These are phyloP conservation scores for Ormyrus pomaceus DNA, from an alignment of 2,888 invertebrate species.

Conservation along the genomic window DNA sequence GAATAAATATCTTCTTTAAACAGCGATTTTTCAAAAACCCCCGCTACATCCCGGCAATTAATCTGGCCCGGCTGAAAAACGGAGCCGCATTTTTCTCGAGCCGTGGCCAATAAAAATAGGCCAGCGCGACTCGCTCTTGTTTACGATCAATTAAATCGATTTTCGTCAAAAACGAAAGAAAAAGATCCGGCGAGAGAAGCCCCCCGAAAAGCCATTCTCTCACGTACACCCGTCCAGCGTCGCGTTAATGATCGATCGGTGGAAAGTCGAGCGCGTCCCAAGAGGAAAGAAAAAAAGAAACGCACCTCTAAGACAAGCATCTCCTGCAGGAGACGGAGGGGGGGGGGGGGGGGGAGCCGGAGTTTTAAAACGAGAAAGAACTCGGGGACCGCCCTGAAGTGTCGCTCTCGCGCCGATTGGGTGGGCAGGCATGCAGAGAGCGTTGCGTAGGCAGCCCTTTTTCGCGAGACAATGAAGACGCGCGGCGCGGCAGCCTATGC, in stretches of 20 bases:
- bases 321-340: too few relatives aligned
- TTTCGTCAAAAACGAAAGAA: too few relatives aligned
- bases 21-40: constrained; percentile 31
- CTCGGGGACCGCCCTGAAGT: constrained; percentile 40
- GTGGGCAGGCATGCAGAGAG: constrained; percentile 8
- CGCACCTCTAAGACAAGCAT: too few relatives aligned
- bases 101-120: too few relatives aligned
- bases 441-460: constrained; percentile 53
- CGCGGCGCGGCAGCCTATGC: constrained; percentile 63
- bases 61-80: constrained; percentile 20
- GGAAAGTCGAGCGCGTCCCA: constrained; percentile 27
- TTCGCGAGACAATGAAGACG: constrained; percentile 36
- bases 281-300: background rate
- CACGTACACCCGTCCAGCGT: background rate
- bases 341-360: too few relatives aligned
- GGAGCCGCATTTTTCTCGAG: too few relatives aligned
- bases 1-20: constrained; percentile 45
- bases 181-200: too few relatives aligned
- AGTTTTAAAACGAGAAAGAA: background rate
- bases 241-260: constrained; percentile 49
- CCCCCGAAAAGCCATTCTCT: too few relatives aligned
- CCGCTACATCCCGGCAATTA: background rate
- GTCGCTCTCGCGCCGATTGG: constrained; percentile 25
- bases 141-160: too few relatives aligned
- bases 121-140: too few relatives aligned